Percentiles rank a stretch among this genome's conserved stretches.
Conservation (phyloP, 2,888 invertebrate genomes). For the Cephus pygmeus region DNA sequence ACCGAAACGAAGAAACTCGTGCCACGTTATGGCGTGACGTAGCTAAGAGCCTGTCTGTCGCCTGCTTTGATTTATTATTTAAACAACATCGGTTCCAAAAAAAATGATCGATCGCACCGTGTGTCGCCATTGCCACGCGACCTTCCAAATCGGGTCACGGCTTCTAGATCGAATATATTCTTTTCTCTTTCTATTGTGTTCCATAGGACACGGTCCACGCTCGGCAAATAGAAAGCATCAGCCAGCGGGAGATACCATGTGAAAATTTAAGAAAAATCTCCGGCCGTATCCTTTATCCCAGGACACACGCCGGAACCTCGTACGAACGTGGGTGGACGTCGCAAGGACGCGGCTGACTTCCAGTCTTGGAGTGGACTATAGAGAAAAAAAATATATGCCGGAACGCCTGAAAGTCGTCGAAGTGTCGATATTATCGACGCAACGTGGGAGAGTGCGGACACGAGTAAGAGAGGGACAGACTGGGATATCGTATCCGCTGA, state of each 20-base stretch:
- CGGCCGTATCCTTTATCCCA: neutral
- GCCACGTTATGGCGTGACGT: neutral
- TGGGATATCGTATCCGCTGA: neutral
- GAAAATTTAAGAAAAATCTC: neutral
- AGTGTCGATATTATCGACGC: conserved; percentile 13
- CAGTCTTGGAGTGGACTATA: conserved; percentile 24
- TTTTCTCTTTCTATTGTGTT: neutral
- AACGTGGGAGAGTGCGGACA: conserved; percentile 13
- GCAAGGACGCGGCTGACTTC: conserved; percentile 26
- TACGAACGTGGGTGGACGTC: neutral
- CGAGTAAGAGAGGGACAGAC: neutral
- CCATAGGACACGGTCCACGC: neutral
- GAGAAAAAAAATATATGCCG: neutral
- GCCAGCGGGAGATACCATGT: neutral
- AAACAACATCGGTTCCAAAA: conserved; percentile 12
- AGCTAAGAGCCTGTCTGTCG: neutral
- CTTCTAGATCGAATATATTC: neutral
- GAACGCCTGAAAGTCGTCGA: neutral
- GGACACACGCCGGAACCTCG: neutral
- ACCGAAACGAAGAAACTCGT: neutral
- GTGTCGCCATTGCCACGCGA: neutral
- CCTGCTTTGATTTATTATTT: conserved; percentile 23
- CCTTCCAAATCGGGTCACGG: conserved; percentile 5
- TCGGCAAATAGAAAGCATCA: neutral
- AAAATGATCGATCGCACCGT: conserved; percentile 20